phyloP scores from a whole-genome alignment of 2,797 vertebrate species.

The Enteromius fasciolatus region DNA sequence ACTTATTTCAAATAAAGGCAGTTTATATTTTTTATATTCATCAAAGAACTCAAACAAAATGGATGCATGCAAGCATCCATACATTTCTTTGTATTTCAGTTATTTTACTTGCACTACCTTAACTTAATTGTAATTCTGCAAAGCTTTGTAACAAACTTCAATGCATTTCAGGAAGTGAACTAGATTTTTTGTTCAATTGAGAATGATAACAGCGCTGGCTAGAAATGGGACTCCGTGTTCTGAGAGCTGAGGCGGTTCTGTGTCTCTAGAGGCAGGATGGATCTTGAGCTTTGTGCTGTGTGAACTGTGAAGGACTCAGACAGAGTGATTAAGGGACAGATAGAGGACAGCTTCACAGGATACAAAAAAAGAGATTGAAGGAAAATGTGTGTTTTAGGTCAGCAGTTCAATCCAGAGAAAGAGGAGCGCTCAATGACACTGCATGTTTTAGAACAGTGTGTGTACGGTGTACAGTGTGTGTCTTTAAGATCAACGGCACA shows the following conservation, averaged over 20 bases:
- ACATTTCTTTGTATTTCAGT: not conserved
- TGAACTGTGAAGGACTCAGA: constrained; percentile 56
- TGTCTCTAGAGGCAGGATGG: constrained; percentile 43
- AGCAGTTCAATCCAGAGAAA: constrained; percentile 6
- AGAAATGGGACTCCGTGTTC: constrained; percentile 8
- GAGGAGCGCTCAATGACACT: constrained; percentile 24
- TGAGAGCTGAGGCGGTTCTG: constrained; percentile 26
- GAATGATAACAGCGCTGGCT: not conserved
- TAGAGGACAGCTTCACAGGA: constrained; percentile 38
- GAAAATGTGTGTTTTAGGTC: constrained; percentile 21
- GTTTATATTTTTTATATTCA: not conserved
- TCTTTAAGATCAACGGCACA: not conserved
- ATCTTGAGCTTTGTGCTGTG: constrained; percentile 25
- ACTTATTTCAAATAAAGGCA: not conserved
- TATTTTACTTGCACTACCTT: not conserved
- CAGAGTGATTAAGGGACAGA: constrained; percentile 39
- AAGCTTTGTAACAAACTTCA: not conserved
- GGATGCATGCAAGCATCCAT: not conserved
- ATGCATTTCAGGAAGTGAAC: not conserved
- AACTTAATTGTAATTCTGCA: not conserved
- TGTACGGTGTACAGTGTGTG: not conserved
- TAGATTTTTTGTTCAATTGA: not conserved
- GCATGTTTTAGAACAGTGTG: constrained; percentile 9
- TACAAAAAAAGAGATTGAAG: constrained; percentile 13
- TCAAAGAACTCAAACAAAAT: not conserved